Evolutionary conservation across 92 coral and sea anemone genomes (phyloP).

Genomic region (Virgularia gustaviana): DNA sequence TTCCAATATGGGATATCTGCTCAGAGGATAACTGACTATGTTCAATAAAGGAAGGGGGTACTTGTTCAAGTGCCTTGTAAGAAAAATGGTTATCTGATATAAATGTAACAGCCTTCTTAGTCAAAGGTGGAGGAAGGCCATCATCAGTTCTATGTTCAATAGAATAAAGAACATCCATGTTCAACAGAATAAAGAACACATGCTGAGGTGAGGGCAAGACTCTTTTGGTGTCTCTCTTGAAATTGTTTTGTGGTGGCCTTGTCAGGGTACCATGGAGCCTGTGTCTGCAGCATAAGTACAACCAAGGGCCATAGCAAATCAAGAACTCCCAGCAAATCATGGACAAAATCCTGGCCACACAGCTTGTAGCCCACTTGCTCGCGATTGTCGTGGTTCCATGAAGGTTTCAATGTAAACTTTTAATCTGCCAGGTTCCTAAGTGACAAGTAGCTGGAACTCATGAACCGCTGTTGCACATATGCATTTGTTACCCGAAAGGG

Average conservation of each 20-base stretch:
- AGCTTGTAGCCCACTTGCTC: constrained; percentile 1
- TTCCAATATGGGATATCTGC: constrained; percentile 8
- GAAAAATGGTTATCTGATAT: constrained; percentile 34
- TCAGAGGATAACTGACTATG: constrained; percentile 14
- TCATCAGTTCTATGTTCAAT: constrained; percentile 31
- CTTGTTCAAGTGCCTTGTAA: constrained; percentile 15
- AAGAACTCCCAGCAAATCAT: background rate
- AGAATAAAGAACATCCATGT: too few relatives aligned
- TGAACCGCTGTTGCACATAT: background rate
- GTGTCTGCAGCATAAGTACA: background rate
- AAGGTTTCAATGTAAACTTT: constrained; percentile 1
- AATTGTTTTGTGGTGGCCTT: constrained; percentile 24
- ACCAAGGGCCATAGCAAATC: constrained; percentile 12
- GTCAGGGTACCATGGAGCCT: constrained; percentile 17
- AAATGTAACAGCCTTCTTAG: constrained; percentile 37
- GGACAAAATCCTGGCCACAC: constrained; percentile 9
- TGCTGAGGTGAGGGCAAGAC: constrained; percentile 27
- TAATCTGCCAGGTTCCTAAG: constrained; percentile 5
- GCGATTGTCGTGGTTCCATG: constrained; percentile 16
- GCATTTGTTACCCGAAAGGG: constrained; percentile 2
- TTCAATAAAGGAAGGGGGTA: constrained; percentile 27
- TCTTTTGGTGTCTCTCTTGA: constrained; percentile 41
- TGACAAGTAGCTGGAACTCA: constrained; percentile 13
- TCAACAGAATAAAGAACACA: constrained; percentile 51
- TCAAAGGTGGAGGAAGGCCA: constrained; percentile 44